Conservation (phyloP, 2,888 invertebrate genomes). For the Drosophila recens region DNA sequence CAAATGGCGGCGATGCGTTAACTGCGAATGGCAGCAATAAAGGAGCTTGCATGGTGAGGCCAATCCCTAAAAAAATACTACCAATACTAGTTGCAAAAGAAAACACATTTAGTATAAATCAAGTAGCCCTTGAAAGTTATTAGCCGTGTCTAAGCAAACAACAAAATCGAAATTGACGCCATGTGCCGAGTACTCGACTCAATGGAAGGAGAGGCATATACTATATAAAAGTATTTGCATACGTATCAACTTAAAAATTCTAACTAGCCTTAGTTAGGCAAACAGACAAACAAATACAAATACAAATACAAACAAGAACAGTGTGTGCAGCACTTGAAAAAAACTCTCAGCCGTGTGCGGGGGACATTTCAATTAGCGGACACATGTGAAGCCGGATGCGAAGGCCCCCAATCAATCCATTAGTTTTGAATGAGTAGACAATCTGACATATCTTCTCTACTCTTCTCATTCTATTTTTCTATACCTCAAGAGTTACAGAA, state of each 20-base stretch:
- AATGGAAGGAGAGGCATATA: neutral
- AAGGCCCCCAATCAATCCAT: constrained; percentile 60
- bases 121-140: constrained; percentile 69
- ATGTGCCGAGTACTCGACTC: constrained; percentile 5
- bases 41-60: constrained; percentile 90
- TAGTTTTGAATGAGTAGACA: constrained; percentile 22
- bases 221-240: neutral
- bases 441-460: neutral
- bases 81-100: constrained; percentile 8
- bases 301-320: constrained; percentile 3
- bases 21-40: constrained; percentile 82
- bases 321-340: constrained; percentile 57
- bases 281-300: constrained; percentile 37
- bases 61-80: constrained; percentile 11
- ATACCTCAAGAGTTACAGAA: too few species aligned
- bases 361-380: constrained; percentile 79
- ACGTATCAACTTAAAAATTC: constrained; percentile 74
- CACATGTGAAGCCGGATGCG: constrained; percentile 78
- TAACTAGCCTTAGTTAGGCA: constrained; percentile 77
- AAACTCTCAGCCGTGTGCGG: constrained; percentile 64
- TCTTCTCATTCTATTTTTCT: neutral
- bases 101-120: constrained; percentile 42
- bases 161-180: constrained; percentile 30
- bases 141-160: constrained; percentile 60
- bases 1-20: constrained; percentile 51